Evolutionary conservation across 2,113 vertebrate species (phyloP), one percentile per base, ranked within the genome.

Genomic region (Cranoglanis bouderius): DNA sequence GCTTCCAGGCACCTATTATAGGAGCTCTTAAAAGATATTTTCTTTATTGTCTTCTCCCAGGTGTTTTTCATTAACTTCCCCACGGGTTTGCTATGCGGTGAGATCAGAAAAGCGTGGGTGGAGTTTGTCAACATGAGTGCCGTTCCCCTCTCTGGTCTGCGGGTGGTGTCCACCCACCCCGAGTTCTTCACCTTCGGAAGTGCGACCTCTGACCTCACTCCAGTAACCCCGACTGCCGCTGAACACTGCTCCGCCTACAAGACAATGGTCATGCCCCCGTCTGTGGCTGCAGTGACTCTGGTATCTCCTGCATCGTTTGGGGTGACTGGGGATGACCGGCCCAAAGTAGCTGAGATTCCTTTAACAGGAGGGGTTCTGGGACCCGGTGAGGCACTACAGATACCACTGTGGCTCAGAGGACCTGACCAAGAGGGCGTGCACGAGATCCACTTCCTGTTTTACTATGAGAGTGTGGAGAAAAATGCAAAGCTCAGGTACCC

Each of bases 21-120:
- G 10, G 43, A 55, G 65, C 24, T 29, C 12, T 83, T 61, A 40
- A 10, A 10, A 26, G 9, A 43, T 61, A 7, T 83, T 40, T 24
- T 59, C 55, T 59, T 43, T 29, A 3, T 83, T 35, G 0, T 88
- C 24, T 67, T 61, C 24, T 49, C 67, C 19, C 95, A 99, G 98
- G 98, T 99, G 19, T 99, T 99, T 94, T 99, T 99, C 90, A 96
- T 99, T 94, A 97, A 99, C 95, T 99, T 99, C 90, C 98, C 98
- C 88, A 98, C 98, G 9, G 98, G 97, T 38, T 96, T 99, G 89
- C 97, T 99, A 26, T 99, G 98, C 89, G 98, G 98, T 61, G 98
- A 99, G 96, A 98, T 99, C 92, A 94, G 97, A 77, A 99, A 99
- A 94, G 97, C 98, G 0, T 97, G 97, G 65, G 98, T 99, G 43